phyloP scores from a whole-genome alignment of 92 coral and sea anemone species.

The Palythoa grandiflora region DNA sequence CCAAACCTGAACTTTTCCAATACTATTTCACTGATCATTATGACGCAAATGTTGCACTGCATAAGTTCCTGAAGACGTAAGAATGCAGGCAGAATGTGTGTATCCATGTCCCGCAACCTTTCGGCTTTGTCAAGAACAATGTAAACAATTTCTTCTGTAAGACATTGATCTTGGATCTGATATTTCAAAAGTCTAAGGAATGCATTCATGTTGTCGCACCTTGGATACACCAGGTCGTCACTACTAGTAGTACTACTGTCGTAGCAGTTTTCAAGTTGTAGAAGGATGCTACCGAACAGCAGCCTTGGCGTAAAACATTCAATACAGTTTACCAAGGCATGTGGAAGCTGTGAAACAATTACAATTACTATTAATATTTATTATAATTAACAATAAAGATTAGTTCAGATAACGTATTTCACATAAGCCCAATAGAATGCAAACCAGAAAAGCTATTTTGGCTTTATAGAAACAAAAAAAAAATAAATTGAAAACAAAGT shows the following conservation, averaged over 20 bases:
- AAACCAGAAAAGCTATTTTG: too few species aligned
- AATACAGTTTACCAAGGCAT: constrained; percentile 84
- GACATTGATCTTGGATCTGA: constrained; percentile 45
- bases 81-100: constrained; percentile 83
- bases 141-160: constrained; percentile 76
- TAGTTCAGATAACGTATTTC: too few species aligned
- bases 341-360: constrained; percentile 76
- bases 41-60: constrained; percentile 80
- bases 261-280: constrained; percentile 63
- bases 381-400: neutral
- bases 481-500: too few species aligned
- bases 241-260: constrained; percentile 26
- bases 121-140: constrained; percentile 94
- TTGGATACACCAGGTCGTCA: constrained; percentile 40
- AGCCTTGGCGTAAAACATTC: constrained; percentile 87
- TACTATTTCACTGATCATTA: constrained; percentile 89
- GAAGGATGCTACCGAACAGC: constrained; percentile 82
- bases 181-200: constrained; percentile 79
- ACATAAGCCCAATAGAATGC: too few species aligned
- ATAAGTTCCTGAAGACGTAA: constrained; percentile 88
- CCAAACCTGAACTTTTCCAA: constrained; percentile 95
- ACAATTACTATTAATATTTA: neutral
- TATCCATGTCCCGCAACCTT: constrained; percentile 89
- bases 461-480: too few species aligned
- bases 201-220: constrained; percentile 95